A percentile compares a stretch with the other conserved stretches of the same genome.
phyloP scores from a whole-genome alignment of 2,797 vertebrate species.

The Toxotes lorentzi region DNA sequence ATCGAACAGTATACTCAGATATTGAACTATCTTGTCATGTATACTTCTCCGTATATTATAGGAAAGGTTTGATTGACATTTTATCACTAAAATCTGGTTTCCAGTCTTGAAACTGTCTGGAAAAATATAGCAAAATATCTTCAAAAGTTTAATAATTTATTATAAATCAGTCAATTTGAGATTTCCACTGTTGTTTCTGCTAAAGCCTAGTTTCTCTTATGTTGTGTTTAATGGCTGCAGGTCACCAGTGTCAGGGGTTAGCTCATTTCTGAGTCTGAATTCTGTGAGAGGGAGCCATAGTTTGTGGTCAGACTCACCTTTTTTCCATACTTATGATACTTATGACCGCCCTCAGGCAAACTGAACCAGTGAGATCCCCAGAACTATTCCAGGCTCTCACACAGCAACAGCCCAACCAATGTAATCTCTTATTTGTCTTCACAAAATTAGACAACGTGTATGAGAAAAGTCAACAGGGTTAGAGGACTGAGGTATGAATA shows the following conservation, averaged over 20 bases:
- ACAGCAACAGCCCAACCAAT: slow-evolving; percentile 48
- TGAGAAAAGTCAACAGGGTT: slow-evolving; percentile 41
- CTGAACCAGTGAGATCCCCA: slow-evolving; percentile 38
- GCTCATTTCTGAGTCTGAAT: slow-evolving; percentile 33
- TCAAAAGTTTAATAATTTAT: neutral
- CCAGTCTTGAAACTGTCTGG: neutral
- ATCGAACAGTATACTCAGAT: neutral
- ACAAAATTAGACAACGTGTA: slow-evolving; percentile 49
- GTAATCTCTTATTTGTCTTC: slow-evolving; percentile 56
- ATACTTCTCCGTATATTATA: neutral
- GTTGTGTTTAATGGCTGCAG: slow-evolving; percentile 28
- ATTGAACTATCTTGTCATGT: neutral
- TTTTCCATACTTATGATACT: slow-evolving; percentile 24
- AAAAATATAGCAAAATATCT: neutral
- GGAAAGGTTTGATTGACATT: neutral
- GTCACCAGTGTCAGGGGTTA: slow-evolving; percentile 42
- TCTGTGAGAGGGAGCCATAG: slow-evolving; percentile 40
- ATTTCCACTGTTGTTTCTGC: neutral
- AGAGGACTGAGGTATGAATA: slow-evolving; percentile 52
- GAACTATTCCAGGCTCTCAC: slow-evolving; percentile 49
- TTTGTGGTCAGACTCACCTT: slow-evolving; percentile 36
- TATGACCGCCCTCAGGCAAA: neutral
- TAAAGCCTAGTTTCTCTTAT: neutral
- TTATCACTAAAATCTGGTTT: neutral
- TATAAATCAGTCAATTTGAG: neutral